These are phyloP conservation scores for Antechinus flavipes DNA, from an alignment of 2,113 vertebrate genomes.

Conservation along the genomic window DNA sequence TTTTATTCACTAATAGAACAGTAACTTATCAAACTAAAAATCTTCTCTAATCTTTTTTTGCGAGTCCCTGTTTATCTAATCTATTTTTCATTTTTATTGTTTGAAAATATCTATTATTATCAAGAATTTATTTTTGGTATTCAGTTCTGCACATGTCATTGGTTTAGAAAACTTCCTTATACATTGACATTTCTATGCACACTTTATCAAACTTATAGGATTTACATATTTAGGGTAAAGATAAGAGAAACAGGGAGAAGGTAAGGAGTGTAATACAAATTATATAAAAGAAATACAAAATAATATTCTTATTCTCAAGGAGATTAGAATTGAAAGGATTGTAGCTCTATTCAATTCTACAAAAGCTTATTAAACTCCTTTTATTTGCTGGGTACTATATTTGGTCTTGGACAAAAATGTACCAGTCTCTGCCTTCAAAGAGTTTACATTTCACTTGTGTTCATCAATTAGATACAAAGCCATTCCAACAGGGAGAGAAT, in stretches of 20 bases:
- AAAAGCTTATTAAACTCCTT: background rate
- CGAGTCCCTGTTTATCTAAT: conserved; percentile 47
- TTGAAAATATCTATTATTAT: background rate
- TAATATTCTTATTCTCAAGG: background rate
- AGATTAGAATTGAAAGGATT: background rate
- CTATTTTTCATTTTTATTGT: conserved; percentile 15
- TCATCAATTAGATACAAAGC: background rate
- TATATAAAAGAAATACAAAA: too few relatives aligned
- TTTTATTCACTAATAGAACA: conserved; percentile 27
- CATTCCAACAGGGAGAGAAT: background rate
- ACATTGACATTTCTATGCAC: too few relatives aligned
- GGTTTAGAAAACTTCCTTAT: background rate
- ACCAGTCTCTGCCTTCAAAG: background rate
- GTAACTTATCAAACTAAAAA: background rate
- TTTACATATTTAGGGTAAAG: too few relatives aligned
- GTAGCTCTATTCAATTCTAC: background rate
- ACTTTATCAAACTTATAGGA: too few relatives aligned
- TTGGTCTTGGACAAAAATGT: background rate
- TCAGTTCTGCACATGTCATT: background rate
- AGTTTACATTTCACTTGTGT: background rate
- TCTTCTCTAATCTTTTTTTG: background rate
- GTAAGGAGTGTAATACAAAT: too few relatives aligned
- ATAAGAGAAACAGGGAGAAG: too few relatives aligned
- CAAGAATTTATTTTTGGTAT: conserved; percentile 9
- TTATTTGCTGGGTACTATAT: background rate